Base-by-base conservation (phyloP, 2,888 invertebrate genomes). In the Flexamia atlantica region DNA sequence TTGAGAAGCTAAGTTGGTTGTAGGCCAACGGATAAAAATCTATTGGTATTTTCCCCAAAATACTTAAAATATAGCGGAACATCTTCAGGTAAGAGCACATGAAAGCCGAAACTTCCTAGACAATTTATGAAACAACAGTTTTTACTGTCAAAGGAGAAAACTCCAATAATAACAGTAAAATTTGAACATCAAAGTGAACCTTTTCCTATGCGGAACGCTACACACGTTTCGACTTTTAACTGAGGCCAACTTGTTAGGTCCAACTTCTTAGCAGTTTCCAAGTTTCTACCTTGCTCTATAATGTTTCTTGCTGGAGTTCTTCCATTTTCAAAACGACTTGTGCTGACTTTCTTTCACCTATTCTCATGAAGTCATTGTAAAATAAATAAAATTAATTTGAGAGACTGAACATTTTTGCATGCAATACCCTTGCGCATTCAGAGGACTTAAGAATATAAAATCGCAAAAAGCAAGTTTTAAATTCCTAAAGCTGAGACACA, bases 171-270 rank as follows among this genome's bases (percentile, higher is more conserved):
- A 64, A 9, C 28, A 64, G 64, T 28, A 64, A 28, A 64, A 64
- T 28, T 28, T 64, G 30, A 30, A 64, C 64, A 64, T 64, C 64
- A 64, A 64, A 64, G 57, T 20, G 64, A 64, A 64, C 64, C 64
- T 30, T 64, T 64, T 30, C 30, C 64, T 64, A 64, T 64, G 64
- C 64, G 28, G 64, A 64, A 64, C 64, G 64, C 64, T 64, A 64
- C 64, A 64, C 64, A 64, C 64, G 64, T 64, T 64, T 64, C 64
- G 64, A 64, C 64, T 64, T 64, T 64, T 64, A 64, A 64, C 64
- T 64, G 64, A 30, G 30, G 64, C 64, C 64, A 64, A 64, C 64
- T 64, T 64, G 64, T 64, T 64, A 64, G 64, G 28, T 64, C 64
- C 64, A 64, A 64, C 64, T 64, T 64, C 64, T 64, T 64, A 64